A percentile compares a stretch with the other conserved stretches of the same genome.
Conservation (phyloP, 2,888 invertebrate species). For the Eupithecia exiguata region DNA sequence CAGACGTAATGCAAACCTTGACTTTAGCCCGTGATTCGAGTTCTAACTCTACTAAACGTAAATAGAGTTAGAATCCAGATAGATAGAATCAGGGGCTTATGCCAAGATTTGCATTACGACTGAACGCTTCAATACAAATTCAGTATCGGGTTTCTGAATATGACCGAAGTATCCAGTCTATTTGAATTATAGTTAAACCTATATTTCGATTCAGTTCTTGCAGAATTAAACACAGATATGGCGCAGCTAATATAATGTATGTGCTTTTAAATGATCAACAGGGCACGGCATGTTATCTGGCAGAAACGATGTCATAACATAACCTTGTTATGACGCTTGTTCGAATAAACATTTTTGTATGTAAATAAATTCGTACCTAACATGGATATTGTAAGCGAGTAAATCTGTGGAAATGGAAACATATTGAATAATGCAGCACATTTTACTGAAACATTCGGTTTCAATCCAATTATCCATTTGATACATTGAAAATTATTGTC, state of each 20-base stretch:
- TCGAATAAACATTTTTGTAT: background rate
- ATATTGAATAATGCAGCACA: background rate
- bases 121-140: background rate
- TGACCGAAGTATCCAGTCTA: background rate
- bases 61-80: no score
- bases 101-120: no score
- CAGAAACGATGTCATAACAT: background rate
- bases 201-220: background rate
- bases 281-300: no score
- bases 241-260: no score
- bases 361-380: background rate
- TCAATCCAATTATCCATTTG: background rate
- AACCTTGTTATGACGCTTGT: background rate
- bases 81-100: no score
- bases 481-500: background rate
- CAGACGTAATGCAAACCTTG: background rate
- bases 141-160: background rate
- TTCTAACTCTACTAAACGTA: background rate
- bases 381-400: background rate
- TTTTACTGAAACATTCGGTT: background rate
- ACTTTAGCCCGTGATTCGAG: background rate
- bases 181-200: background rate
- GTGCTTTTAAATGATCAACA: no score
- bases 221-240: no score
- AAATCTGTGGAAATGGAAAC: background rate